Base-by-base conservation (phyloP, 2,113 vertebrate genomes). In the Tor tambroides region DNA sequence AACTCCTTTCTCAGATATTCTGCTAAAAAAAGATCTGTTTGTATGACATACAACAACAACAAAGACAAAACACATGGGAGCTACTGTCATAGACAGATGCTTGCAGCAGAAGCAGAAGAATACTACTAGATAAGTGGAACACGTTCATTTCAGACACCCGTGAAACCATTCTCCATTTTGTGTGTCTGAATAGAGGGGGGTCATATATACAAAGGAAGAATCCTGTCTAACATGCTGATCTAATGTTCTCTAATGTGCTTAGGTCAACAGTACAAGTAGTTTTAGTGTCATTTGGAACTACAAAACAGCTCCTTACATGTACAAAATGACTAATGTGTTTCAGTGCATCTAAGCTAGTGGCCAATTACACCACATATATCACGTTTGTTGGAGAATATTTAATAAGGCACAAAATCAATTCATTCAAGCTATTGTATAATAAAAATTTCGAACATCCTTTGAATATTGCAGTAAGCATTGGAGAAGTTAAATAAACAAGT, bases 111-210 rank as follows among this genome's bases (percentile, higher is more conserved):
- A 82, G 14, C 80, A 43, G 26, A 82, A 38, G n/a, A 49, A 67
- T 28, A 49, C 61, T 67, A 65, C 59, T 46, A 67, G 61, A 67
- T 82, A 30, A 67, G 80, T 82, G 61, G 21, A 82, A 67, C 75
- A 54, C 19, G 77, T 80, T 80, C 49, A 56, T 79, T 79, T 79
- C 49, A 78, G 76, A 78, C 26, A 6, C 46, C 49, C 9, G 32
- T 79, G 28, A 79, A 79, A 75, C 28, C 76, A 79, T 79, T 79
- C 51, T n/a, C 75, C 74, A 85, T 85, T 85, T 46, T 85, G 59
- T 10, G 59, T 15, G 11, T 28, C 28, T 85, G 56, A 85, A 79
- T 67, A 19, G 38, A 59, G 19, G 9, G 56, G 11, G 28, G 38
- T 21, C n/a, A n/a, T 49, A 28, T 67, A 76, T 28, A 85, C 56